Base-by-base conservation (phyloP, 2,797 vertebrate genomes). In the Hypotaenidia philippensis region DNA sequence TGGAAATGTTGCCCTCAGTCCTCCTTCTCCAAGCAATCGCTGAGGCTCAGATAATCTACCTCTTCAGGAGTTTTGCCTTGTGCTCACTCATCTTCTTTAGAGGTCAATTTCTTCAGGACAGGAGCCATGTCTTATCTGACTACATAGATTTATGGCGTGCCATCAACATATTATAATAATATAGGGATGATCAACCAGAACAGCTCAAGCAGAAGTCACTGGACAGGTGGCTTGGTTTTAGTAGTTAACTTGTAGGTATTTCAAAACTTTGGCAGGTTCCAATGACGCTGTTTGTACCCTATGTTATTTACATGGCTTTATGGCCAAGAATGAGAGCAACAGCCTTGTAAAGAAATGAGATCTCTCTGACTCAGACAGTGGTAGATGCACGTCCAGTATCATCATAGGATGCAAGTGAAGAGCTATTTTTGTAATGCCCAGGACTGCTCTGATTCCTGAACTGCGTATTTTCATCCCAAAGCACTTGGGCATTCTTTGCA, bases 191-290 rank as follows among this genome's bases (percentile, higher is more conserved):
- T 80, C 80, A 89, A 90, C 47, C 88, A 83, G 59, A 96, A 84
- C 88, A 92, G 53, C 81, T 85, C 78, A 90, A 77, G 59, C 59
- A 79, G 66, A 92, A 94, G 74, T 74, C 75, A 87, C 83, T 84
- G 66, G 83, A 89, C 83, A 89, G 64, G 68, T 96, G 93, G 70
- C 56, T 95, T 96, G 90, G 93, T 56, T 93, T 93, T 69, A 87
- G 36, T 79, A 87, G 63, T 84, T 94, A 70, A 74, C 83, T 69
- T 89, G 45, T 45, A 79, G 63, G 88, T 92, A 92, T 96, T 97
- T 92, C 88, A 95, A 96, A 95, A 84, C 88, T 89, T 83, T 66
- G 75, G 32, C 93, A 68, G 26, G 88, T 94, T 74, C 81, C 65
- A 80, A 40, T 82, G 88, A 70, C 23, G 64, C 75, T 53, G 55